Conservation (phyloP, 2,888 invertebrate species). For the Steromphala cineraria region DNA sequence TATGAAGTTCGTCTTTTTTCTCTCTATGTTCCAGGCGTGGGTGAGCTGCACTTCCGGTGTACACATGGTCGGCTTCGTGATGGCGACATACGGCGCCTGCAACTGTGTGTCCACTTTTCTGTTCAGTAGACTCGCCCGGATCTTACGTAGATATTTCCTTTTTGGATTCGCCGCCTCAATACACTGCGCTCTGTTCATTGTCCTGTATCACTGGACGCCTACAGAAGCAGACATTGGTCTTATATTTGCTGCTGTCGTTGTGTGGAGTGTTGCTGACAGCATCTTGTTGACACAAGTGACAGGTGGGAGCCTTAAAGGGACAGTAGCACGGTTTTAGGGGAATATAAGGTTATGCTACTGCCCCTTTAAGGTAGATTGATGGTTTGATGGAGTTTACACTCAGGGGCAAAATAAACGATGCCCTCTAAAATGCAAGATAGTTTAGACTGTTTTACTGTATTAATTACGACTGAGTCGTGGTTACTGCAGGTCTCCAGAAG, state of each 20-base stretch:
- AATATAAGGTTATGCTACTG: no score
- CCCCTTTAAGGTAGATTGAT: no score
- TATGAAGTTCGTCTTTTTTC: no score
- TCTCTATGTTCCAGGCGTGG: not conserved
- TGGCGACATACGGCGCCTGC: slow-evolving; percentile 59
- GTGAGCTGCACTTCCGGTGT: not conserved
- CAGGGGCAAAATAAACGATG: no score
- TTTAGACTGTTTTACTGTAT: no score
- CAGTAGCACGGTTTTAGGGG: no score
- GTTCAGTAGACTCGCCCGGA: slow-evolving; percentile 51
- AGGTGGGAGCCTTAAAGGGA: no score
- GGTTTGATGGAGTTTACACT: no score
- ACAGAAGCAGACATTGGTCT: slow-evolving; percentile 28
- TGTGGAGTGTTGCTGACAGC: slow-evolving; percentile 61
- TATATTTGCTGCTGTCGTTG: slow-evolving; percentile 50
- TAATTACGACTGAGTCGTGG: no score
- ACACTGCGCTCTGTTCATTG: slow-evolving; percentile 48
- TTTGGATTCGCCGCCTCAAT: slow-evolving; percentile 47
- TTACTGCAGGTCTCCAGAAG: no score
- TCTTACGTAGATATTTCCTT: slow-evolving; percentile 53
- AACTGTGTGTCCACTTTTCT: slow-evolving; percentile 53
- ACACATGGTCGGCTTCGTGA: slow-evolving; percentile 50
- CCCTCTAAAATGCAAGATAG: no score
- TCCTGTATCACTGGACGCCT: slow-evolving; percentile 53
- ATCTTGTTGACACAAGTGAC: slow-evolving; percentile 64